phyloP scores from a whole-genome alignment of 2,113 vertebrate genomes.

The Boulengeromyrus knoepffleri region DNA sequence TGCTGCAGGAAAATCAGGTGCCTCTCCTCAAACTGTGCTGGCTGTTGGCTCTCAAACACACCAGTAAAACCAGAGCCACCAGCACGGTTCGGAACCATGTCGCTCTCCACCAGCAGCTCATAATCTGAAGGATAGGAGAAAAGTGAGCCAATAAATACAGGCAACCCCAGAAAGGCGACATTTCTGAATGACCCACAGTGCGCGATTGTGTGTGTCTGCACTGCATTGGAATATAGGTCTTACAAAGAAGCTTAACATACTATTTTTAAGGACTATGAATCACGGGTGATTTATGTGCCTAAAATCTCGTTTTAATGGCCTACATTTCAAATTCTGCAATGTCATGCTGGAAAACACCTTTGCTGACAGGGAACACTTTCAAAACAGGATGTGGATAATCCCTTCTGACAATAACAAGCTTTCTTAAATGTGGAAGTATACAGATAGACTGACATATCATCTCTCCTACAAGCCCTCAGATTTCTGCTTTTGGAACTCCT shows the following conservation, averaged over 20 bases:
- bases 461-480: neutral
- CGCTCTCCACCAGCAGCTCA: constrained; percentile 83
- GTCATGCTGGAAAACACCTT: neutral
- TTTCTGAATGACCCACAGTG: neutral
- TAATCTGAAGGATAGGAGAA: constrained; percentile 67
- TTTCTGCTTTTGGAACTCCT: neutral
- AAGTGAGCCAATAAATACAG: neutral
- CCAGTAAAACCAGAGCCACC: constrained; percentile 73
- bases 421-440: neutral
- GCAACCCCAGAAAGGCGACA: neutral
- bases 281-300: neutral
- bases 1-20: constrained; percentile 95
- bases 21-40: constrained; percentile 88
- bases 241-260: neutral
- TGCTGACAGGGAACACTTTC: neutral
- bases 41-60: constrained; percentile 74
- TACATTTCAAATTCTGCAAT: neutral
- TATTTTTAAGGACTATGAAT: neutral
- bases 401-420: neutral
- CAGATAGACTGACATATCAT: neutral
- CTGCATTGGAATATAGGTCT: neutral
- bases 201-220: neutral
- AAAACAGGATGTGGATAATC: neutral
- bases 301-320: neutral
- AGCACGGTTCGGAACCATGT: constrained; percentile 75